These are phyloP conservation scores for Clarias macrocephalus DNA, from an alignment of 2,113 vertebrate species.

Conservation along the genomic window DNA sequence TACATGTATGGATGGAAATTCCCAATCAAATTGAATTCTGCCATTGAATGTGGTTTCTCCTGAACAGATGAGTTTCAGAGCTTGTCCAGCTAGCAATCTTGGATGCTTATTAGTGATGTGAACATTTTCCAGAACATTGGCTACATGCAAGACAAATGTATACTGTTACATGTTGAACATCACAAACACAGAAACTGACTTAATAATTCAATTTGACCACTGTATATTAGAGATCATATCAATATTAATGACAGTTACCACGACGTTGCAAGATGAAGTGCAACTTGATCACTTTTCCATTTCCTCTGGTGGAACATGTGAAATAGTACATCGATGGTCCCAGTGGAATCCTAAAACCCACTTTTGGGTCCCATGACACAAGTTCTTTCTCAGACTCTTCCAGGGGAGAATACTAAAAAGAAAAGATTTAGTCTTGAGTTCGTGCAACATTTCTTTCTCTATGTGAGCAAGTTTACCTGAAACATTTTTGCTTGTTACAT, in stretches of 20 bases:
- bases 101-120: conserved; percentile 56
- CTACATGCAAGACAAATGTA: conserved; percentile 42
- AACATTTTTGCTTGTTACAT: conserved; percentile 57
- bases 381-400: neutral
- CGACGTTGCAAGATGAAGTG: conserved; percentile 66
- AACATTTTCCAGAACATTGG: conserved; percentile 51
- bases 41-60: conserved; percentile 76
- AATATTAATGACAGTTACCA: conserved; percentile 72
- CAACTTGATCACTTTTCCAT: conserved; percentile 54
- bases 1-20: conserved; percentile 60
- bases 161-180: neutral
- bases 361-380: conserved; percentile 77
- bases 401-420: conserved; percentile 23
- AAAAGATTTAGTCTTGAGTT: neutral
- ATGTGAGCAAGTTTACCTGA: neutral
- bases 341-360: conserved; percentile 77
- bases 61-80: conserved; percentile 74
- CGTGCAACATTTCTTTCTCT: neutral
- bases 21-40: conserved; percentile 75
- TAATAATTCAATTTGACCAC: neutral
- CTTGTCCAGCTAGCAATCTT: conserved; percentile 77
- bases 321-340: conserved; percentile 59
- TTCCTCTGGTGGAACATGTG: conserved; percentile 66
- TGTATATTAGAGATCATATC: neutral
- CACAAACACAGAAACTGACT: neutral